phyloP scores from a whole-genome alignment of 1,140 invertebrate species.

The Drosophila azteca region DNA sequence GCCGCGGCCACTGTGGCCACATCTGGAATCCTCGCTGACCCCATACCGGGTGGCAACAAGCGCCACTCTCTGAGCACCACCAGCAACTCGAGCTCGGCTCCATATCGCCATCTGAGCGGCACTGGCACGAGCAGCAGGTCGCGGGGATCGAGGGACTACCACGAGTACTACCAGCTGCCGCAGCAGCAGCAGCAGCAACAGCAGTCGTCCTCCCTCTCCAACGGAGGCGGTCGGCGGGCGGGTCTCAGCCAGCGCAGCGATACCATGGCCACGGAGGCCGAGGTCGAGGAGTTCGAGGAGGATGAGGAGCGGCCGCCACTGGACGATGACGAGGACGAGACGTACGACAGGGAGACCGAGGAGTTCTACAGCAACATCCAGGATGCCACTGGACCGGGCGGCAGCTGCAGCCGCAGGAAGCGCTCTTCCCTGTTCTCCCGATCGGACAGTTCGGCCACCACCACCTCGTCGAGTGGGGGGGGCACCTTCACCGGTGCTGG shows the following conservation, averaged over 20 bases:
- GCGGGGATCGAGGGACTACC: constrained; percentile 53
- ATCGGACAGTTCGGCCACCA: constrained; percentile 82
- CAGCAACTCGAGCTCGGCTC: constrained; percentile 60
- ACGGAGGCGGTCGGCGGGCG: constrained; percentile 19
- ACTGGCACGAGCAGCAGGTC: constrained; percentile 23
- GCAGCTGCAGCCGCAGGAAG: constrained; percentile 60
- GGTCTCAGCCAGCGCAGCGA: constrained; percentile 61
- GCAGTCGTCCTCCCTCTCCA: constrained; percentile 55
- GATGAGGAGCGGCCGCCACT: constrained; percentile 60
- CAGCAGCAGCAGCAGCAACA: constrained; percentile 22
- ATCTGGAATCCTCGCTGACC: not conserved
- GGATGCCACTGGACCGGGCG: constrained; percentile 63
- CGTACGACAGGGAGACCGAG: constrained; percentile 77
- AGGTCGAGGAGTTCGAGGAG: constrained; percentile 72
- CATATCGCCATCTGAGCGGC: constrained; percentile 50
- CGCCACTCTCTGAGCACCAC: constrained; percentile 65
- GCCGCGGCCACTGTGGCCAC: not conserved
- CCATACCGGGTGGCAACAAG: constrained; percentile 13
- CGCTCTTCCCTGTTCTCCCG: constrained; percentile 81
- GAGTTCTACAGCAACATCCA: constrained; percentile 82
- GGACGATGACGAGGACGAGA: constrained; percentile 70
- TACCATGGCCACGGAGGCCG: constrained; percentile 71
- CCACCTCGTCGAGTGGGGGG: constrained; percentile 78
- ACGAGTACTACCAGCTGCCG: constrained; percentile 67
- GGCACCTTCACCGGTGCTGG: constrained; percentile 55